Evolutionary conservation across 2,888 invertebrate species (phyloP).

Genomic region (Napeogenes sylphis): DNA sequence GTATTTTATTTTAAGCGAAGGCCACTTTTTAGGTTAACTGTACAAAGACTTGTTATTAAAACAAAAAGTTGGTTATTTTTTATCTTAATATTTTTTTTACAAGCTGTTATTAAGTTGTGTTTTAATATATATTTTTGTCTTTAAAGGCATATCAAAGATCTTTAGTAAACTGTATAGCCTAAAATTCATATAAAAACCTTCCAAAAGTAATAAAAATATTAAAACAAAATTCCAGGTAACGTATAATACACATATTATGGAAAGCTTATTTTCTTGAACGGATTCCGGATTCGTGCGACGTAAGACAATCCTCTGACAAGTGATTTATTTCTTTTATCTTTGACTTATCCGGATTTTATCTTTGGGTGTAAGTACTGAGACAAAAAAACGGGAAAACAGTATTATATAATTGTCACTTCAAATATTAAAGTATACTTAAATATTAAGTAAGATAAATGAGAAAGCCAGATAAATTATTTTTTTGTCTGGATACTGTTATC

Average conservation of each 20-base stretch:
- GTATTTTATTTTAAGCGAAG: slow-evolving; percentile 4
- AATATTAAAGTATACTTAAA: neutral
- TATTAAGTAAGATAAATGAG: neutral
- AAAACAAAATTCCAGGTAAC: slow-evolving; percentile 30
- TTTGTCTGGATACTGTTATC: no score
- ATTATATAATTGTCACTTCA: neutral
- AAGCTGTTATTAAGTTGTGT: neutral
- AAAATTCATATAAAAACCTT: slow-evolving; percentile 3
- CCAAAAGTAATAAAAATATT: slow-evolving; percentile 12
- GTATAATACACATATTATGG: slow-evolving; percentile 36
- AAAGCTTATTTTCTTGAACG: slow-evolving; percentile 44
- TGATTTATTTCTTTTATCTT: slow-evolving; percentile 72
- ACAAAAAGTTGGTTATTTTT: neutral
- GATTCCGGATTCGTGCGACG: slow-evolving; percentile 51
- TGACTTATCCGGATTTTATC: slow-evolving; percentile 59
- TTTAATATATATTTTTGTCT: neutral
- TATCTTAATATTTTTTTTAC: neutral
- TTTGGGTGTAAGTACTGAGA: slow-evolving; percentile 39
- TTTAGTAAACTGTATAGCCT: neutral
- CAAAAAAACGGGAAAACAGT: slow-evolving; percentile 3
- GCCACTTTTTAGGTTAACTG: neutral
- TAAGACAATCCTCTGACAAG: slow-evolving; percentile 64
- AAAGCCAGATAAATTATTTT: no score
- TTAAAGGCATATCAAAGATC: neutral
- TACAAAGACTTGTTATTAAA: neutral